Evolutionary conservation across 2,113 vertebrate species (phyloP), one percentile per base, ranked within the genome.

Genomic region (Coregonus clupeaformis): DNA sequence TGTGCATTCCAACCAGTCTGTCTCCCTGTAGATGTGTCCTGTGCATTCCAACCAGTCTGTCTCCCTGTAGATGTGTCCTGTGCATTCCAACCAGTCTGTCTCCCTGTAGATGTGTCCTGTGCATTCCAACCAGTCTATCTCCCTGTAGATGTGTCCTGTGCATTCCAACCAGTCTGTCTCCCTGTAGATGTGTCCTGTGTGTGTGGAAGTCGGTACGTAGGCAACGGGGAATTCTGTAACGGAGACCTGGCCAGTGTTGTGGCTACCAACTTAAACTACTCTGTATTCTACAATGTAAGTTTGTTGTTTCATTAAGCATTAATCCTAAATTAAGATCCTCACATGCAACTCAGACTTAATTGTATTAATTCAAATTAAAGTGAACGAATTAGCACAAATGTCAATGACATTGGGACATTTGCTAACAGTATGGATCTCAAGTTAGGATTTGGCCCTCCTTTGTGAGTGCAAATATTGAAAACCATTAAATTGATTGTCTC

Each of bases 201-300:
- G 0, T 99, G 98, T 85, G 90, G 78, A 0, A 74, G 79, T 0
- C 94, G 91, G 12, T 98, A 95, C 0, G 78, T 97, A 59, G 97
- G 97, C 5, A 88, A 95, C 0, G 97, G 97, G 36, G 91, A 90
- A 5, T 95, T 93, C 70, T 99, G 98, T 87, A 96, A 96, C 0
- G 95, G 96, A 36, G 95, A 95, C 71, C 89, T 99, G 72, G 91
- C 93, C 0, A 93, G 91, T 0, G 93, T 99, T 2, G 85, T 99
- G 0, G 95, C 95, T 0, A 89, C 91, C 0, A 81, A 92, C 0
- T 84, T 90, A 24, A 94, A 93, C 89, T 94, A 96, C 89, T 97
- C 96, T 60, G 84, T 90, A 72, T 99, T 98, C 87, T 98, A 97
- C 5, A 93, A 92, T 2, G 98, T 99, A 79, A 93, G 94, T 5